phyloP scores from a whole-genome alignment of 2,888 invertebrate species.

The Ochropleura leucogaster region DNA sequence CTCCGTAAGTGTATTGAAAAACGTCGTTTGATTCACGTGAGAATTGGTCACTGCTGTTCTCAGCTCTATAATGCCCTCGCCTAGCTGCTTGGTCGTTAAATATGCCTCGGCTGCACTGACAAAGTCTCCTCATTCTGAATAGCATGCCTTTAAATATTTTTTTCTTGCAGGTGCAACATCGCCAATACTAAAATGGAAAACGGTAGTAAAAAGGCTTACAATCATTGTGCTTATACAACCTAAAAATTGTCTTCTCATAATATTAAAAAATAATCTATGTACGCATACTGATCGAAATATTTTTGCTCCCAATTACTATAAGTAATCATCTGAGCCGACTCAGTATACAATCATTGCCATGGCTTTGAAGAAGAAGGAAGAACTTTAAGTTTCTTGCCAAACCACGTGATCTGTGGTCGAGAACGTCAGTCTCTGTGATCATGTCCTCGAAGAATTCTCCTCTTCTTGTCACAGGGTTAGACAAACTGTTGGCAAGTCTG shows the following conservation, averaged over 20 bases:
- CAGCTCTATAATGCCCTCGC: no score
- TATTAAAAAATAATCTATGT: not conserved
- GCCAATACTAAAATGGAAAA: conserved; percentile 4
- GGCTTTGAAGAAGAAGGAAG: not conserved
- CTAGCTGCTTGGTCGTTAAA: no score
- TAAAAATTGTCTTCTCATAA: not conserved
- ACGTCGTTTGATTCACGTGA: no score
- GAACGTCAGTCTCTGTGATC: not conserved
- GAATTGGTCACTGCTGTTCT: no score
- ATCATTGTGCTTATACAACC: not conserved
- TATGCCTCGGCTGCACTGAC: no score
- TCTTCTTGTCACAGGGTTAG: not conserved
- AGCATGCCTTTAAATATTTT: not conserved
- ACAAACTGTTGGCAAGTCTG: not conserved
- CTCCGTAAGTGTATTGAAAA: no score
- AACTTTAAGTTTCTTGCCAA: not conserved
- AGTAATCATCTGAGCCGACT: not conserved
- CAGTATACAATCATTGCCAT: not conserved
- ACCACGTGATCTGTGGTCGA: not conserved
- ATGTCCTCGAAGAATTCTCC: not conserved
- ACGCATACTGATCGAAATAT: conserved; percentile 5
- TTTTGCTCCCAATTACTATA: not conserved
- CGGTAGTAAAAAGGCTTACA: not conserved
- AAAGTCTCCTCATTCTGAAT: not conserved
- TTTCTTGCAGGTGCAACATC: conserved; percentile 35